Base-by-base conservation (phyloP, 2,888 invertebrate species). In the Dicranocentrus wangi region DNA sequence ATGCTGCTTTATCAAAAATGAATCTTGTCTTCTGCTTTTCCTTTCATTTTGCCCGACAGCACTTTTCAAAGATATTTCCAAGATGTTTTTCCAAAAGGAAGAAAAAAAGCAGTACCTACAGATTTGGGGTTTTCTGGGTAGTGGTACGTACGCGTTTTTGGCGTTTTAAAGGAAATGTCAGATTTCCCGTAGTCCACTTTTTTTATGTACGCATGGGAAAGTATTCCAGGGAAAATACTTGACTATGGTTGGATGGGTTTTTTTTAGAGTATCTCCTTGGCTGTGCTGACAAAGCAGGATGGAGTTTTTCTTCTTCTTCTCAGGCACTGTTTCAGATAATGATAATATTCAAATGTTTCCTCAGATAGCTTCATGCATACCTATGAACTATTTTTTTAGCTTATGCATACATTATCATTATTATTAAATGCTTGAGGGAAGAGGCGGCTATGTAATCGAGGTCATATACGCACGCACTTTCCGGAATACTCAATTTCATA, bases 1-100 rank as follows among this genome's bases (percentile, higher is more conserved):
- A n/a, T 25, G 17, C 66, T 66, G 7, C 28, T 28, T 13, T 51
- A 72, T 72, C 72, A 43, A 17, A 15, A 70, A 70, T 55, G 55
- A 60, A 17, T 61, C 61, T 72, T 60, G 25, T 47, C 27, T 47
- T 69, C 25, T 42, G 32, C 39, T 32, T 17, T 23, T 32, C 69
- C 1, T 65, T 58, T n/a, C 58, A 17, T 70, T 63, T 68, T 70
- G 39, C 51, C 77, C 70, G 13, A 13, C 32, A 69, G 70, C 77
- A 63, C n/a, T 69, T 78, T 70, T 53, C 69, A 70, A 23, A 55
- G 27, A 66, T 58, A 42, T n/a, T 75, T 66, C 65, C 27, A 23
- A 19, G 39, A 51, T 78, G 58, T 69, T 77, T 58, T 47, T 23
- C 25, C 5, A 55, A 23, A 70, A 32, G 25, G 55, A 25, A 71